phyloP scores from a whole-genome alignment of 2,113 vertebrate genomes.

The Spea bombifrons region DNA sequence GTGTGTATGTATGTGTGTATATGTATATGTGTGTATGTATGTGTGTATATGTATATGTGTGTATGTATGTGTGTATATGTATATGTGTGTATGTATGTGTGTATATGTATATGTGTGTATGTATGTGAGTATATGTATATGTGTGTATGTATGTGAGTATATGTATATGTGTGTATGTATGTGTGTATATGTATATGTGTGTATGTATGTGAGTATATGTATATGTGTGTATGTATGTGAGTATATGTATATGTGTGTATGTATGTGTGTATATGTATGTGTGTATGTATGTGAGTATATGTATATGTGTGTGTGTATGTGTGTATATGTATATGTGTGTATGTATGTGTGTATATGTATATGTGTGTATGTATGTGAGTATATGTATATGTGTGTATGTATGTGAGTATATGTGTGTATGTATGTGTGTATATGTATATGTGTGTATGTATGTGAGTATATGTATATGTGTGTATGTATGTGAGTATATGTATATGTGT shows the following conservation, averaged over 20 bases:
- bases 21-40: too few species aligned
- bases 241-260: neutral
- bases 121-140: too few species aligned
- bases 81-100: neutral
- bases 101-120: neutral
- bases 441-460: too few species aligned
- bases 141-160: too few species aligned
- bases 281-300: neutral
- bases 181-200: too few species aligned
- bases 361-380: neutral
- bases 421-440: neutral
- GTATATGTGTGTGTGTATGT: too few species aligned
- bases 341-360: neutral
- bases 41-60: neutral
- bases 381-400: neutral
- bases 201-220: too few species aligned
- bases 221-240: too few species aligned
- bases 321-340: neutral
- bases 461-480: too few species aligned
- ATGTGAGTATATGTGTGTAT: neutral
- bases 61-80: neutral
- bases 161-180: too few species aligned
- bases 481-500: too few species aligned
- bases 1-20: neutral
- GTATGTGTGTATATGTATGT: neutral